phyloP scores from a whole-genome alignment of 1,140 invertebrate genomes.

The Zaprionus capensis region DNA sequence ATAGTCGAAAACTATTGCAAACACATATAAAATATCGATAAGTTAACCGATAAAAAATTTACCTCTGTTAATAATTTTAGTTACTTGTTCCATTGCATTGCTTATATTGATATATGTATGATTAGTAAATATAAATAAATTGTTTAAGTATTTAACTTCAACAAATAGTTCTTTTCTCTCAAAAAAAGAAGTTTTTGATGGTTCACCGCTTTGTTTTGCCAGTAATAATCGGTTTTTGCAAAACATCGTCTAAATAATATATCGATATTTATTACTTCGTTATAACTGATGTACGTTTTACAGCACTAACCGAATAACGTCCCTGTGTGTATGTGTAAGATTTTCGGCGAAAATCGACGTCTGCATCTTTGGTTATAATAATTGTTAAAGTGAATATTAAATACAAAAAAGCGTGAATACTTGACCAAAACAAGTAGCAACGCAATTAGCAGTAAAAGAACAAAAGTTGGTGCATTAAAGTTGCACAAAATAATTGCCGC shows the following conservation, averaged over 20 bases:
- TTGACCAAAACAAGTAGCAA: slow-evolving; percentile 44
- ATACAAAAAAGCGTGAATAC: slow-evolving; percentile 14
- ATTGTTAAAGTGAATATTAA: slow-evolving; percentile 1
- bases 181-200: neutral
- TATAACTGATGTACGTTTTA: neutral
- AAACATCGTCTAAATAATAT: neutral
- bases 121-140: too few relatives aligned
- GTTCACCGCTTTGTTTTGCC: neutral
- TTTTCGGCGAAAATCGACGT: slow-evolving; percentile 44
- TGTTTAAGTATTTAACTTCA: too few relatives aligned
- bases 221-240: neutral
- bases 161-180: too few relatives aligned
- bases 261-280: neutral
- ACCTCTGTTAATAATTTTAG: too few relatives aligned
- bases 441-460: neutral
- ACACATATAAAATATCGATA: neutral
- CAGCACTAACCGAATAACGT: slow-evolving; percentile 24
- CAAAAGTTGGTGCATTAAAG: neutral
- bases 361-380: slow-evolving; percentile 11
- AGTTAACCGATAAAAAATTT: neutral
- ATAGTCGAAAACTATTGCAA: neutral
- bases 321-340: slow-evolving; percentile 36
- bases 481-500: neutral
- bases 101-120: too few relatives aligned
- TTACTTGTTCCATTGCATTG: too few relatives aligned